Evolutionary conservation across 2,113 vertebrate species (phyloP), one percentile per base, ranked within the genome.

Genomic region (human): DNA sequence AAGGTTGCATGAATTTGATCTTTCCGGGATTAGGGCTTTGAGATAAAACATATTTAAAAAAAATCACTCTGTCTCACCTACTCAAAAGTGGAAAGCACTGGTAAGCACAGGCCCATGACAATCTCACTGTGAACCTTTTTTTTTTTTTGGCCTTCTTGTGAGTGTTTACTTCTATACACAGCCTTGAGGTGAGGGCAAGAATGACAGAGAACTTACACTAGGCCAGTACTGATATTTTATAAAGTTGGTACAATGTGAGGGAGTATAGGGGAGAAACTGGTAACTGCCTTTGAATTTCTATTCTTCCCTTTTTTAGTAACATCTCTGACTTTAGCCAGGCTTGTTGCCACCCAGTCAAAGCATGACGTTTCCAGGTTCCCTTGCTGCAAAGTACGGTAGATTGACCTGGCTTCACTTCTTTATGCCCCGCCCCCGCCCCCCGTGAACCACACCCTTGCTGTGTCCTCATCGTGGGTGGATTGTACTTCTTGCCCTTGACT

Each of bases 121-220:
- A 0, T 8, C 40, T 80, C 0, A 0, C 2, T 0, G 30, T 10
- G 6, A 6, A 11, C 3, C 1, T 23, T 45, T 8, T 32, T 16
- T 11, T 48, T 30, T 68, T 20, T 55, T 45, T 45, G 18, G 13
- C 52, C 0, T 96, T 88, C n/a, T 12, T 30, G 11, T 13, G 45
- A 70, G 22, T 18, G 18, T 68, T 27, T 38, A 68, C 8, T 10
- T 45, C 35, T 57, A 6, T 0, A 7, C 3, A 2, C 0, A 12
- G 40, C 32, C 66, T 82, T 35, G 27, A 55, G 6, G 30, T 22
- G 30, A 91, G 25, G 73, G 8, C 12, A 68, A 86, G 75, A 87
- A 75, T 45, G 3, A 10, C 4, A 13, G 45, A 4, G 48, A 80
- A n/a, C 10, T 43, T n/a, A 43, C 23, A 7, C 11, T 7, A 66